Percentiles rank a stretch among this genome's conserved stretches.
These are phyloP conservation scores for Lasioglossum marginatum DNA, from an alignment of 2,888 invertebrate species.

Conservation along the genomic window DNA sequence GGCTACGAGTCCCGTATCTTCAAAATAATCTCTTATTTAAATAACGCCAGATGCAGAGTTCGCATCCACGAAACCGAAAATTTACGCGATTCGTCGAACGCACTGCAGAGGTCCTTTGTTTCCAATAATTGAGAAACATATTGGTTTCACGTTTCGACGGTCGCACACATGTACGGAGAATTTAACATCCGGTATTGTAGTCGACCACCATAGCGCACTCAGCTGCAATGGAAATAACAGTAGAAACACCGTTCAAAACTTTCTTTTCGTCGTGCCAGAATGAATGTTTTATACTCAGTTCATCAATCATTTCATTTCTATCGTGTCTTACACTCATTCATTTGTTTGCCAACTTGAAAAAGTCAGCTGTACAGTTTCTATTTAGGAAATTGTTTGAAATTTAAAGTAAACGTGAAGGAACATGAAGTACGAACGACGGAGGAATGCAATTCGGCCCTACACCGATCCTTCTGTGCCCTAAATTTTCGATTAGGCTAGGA, in stretches of 20 bases:
- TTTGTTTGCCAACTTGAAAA: too few species aligned
- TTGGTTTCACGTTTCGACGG: slow-evolving; percentile 43
- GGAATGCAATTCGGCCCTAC: neutral
- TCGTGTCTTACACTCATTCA: too few species aligned
- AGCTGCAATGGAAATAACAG: slow-evolving; percentile 24
- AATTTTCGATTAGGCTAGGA: slow-evolving; percentile 48
- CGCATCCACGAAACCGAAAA: slow-evolving; percentile 21
- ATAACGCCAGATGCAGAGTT: slow-evolving; percentile 12
- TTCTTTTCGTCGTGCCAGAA: neutral
- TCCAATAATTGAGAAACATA: slow-evolving; percentile 56
- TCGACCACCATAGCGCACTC: neutral
- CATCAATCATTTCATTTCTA: too few species aligned
- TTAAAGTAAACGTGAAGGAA: slow-evolving; percentile 11
- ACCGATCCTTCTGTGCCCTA: slow-evolving; percentile 10
- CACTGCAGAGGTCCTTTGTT: slow-evolving; percentile 18
- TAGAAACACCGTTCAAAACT: slow-evolving; percentile 17
- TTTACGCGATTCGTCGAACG: slow-evolving; percentile 34
- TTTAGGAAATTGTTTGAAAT: too few species aligned
- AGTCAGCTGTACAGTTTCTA: too few species aligned
- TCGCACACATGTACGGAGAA: slow-evolving; percentile 44
- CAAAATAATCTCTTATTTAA: neutral
- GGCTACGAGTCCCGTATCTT: neutral
- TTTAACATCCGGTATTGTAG: slow-evolving; percentile 48
- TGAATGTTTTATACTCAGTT: neutral
- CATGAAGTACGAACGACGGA: neutral